A percentile compares a stretch with the other conserved stretches of the same genome.
Conservation (phyloP, 2,113 vertebrate species). For the Tinamus guttatus region DNA sequence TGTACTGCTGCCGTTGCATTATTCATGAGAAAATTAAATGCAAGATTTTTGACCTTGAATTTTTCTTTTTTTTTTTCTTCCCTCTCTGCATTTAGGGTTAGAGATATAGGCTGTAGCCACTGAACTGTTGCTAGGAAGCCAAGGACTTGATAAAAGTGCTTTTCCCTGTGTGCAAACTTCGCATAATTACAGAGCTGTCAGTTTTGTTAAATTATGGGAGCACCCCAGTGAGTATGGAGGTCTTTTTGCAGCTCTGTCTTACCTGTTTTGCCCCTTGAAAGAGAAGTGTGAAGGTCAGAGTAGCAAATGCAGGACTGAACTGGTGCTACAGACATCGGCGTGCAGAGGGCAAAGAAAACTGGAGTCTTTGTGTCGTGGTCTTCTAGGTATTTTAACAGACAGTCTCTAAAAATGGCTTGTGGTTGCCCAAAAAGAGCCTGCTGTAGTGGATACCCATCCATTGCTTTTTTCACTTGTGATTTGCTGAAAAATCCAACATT, state of each 20-base stretch:
- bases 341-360: background rate
- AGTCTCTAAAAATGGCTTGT: background rate
- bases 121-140: background rate
- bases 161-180: background rate
- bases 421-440: background rate
- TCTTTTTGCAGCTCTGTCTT: background rate
- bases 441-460: background rate
- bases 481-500: background rate
- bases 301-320: background rate
- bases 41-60: background rate
- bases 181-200: background rate
- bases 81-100: background rate
- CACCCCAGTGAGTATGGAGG: background rate
- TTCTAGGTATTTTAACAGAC: background rate
- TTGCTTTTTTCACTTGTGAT: background rate
- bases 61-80: no score
- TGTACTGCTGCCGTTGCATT: background rate
- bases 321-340: background rate
- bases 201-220: background rate
- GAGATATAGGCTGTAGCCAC: background rate
- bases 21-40: background rate
- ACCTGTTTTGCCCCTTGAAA: background rate
- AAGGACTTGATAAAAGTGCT: background rate
- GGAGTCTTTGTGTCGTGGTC: background rate
- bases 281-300: background rate